Evolutionary conservation across 2,113 vertebrate genomes (phyloP).

Genomic region (Chiloscyllium plagiosum): DNA sequence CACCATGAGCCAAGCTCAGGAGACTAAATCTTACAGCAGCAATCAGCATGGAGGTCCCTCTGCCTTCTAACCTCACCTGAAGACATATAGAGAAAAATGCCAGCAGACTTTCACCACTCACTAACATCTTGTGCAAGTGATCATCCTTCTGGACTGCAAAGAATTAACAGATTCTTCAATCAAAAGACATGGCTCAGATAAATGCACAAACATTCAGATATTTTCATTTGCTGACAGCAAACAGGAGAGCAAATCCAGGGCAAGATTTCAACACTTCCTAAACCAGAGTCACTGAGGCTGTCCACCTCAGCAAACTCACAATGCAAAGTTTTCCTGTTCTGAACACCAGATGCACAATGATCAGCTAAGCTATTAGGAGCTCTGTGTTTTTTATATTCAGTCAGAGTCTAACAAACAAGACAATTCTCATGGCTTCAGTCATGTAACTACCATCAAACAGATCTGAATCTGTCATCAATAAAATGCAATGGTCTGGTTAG

Average conservation of each 20-base stretch:
- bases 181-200: neutral
- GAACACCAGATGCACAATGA: neutral
- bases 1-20: neutral
- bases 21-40: neutral
- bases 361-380: neutral
- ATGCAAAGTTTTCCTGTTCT: neutral
- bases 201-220: neutral
- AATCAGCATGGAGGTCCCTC: neutral
- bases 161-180: neutral
- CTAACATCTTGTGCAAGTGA: neutral
- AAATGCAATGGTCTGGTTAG: neutral
- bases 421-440: neutral
- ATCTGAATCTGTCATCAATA: neutral
- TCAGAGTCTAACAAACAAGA: neutral
- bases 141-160: neutral
- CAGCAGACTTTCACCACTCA: too few species aligned
- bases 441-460: too few species aligned
- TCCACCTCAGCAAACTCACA: neutral
- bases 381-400: too few species aligned
- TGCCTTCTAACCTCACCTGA: neutral
- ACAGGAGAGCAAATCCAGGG: neutral
- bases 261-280: neutral
- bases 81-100: neutral
- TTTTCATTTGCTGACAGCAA: neutral
- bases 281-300: neutral